These are phyloP conservation scores for Petromus typicus DNA, from an alignment of 2,113 vertebrate genomes.

Conservation along the genomic window DNA sequence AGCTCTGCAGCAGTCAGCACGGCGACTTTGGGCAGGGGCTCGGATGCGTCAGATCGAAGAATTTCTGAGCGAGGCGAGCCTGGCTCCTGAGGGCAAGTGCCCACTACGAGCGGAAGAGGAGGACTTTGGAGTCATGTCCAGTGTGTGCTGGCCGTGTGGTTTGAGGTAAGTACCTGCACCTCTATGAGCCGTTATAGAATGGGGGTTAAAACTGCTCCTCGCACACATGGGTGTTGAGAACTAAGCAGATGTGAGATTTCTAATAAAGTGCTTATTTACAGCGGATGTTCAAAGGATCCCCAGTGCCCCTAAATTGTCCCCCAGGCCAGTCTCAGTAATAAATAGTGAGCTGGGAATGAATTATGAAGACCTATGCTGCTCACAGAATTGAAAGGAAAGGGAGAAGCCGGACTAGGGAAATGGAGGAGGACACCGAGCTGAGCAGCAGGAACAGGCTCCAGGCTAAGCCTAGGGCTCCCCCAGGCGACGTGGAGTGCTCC, in stretches of 20 bases:
- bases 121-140: neutral
- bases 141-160: neutral
- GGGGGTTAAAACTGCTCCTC: neutral
- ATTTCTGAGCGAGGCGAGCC: neutral
- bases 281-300: neutral
- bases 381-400: neutral
- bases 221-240: neutral
- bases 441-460: neutral
- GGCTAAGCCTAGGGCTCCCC: too few relatives aligned
- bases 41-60: neutral
- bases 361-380: neutral
- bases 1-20: neutral
- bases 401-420: neutral
- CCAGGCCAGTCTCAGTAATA: neutral
- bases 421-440: neutral
- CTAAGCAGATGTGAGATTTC: neutral
- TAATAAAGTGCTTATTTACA: constrained; percentile 4
- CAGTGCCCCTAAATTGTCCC: neutral
- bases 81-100: neutral
- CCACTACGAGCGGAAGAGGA: neutral
- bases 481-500: too few relatives aligned
- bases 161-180: neutral
- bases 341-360: neutral
- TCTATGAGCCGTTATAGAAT: neutral
- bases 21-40: neutral